Conservation (phyloP, 2,113 vertebrate genomes). For the Natator depressus region DNA sequence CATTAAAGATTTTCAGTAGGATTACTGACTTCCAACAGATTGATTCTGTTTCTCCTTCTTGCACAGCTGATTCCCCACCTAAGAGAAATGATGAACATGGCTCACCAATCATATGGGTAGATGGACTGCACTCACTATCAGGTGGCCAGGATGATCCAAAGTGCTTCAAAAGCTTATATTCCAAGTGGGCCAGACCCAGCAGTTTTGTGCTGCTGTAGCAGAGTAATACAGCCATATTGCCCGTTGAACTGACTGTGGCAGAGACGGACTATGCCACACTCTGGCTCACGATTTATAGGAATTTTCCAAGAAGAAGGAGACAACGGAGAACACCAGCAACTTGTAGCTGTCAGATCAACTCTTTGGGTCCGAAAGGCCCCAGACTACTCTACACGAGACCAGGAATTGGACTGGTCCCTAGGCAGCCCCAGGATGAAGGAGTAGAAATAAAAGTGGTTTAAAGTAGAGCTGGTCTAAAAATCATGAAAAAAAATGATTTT, state of each 20-base stretch:
- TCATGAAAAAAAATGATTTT: neutral
- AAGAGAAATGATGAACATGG: conserved; percentile 29
- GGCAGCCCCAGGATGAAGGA: neutral
- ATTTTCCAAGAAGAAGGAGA: conserved; percentile 3
- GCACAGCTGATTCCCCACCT: neutral
- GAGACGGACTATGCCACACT: neutral
- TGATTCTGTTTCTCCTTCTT: neutral
- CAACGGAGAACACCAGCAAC: neutral
- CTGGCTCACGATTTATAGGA: neutral
- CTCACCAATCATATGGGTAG: neutral
- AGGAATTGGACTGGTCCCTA: conserved; percentile 4
- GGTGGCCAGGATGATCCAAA: neutral
- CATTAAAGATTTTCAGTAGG: neutral
- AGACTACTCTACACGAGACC: neutral
- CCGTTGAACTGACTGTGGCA: neutral
- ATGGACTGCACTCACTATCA: neutral
- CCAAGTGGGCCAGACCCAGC: neutral
- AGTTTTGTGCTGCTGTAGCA: neutral
- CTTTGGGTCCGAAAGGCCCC: neutral
- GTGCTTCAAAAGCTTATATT: neutral
- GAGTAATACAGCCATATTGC: neutral
- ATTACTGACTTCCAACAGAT: neutral
- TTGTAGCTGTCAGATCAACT: neutral
- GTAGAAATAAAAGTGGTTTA: neutral
- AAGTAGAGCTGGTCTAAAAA: neutral